phyloP scores from a whole-genome alignment of 2,797 vertebrate species.

The Naso thynnoides region DNA sequence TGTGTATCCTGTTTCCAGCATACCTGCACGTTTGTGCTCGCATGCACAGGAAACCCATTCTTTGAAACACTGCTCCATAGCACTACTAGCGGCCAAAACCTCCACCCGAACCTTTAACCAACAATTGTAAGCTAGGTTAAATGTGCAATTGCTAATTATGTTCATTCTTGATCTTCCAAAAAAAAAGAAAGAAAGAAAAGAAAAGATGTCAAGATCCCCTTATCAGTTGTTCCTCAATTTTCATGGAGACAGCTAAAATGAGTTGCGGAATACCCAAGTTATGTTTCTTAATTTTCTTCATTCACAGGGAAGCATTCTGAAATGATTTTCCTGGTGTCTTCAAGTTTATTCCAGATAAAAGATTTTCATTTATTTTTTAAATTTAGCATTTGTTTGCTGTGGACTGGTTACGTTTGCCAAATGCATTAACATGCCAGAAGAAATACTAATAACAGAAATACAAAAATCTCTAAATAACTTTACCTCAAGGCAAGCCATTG shows the following conservation, averaged over 20 bases:
- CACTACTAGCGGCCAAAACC: no score
- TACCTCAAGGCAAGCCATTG: not conserved
- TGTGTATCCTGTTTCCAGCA: not conserved
- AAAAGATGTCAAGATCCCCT: not conserved
- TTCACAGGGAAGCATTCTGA: not conserved
- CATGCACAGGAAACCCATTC: no score
- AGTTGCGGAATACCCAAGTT: not conserved
- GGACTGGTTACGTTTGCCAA: not conserved
- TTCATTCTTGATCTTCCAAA: not conserved
- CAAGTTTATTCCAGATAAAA: not conserved
- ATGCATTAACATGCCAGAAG: not conserved
- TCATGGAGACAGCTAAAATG: slow-evolving; percentile 6
- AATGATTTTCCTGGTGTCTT: no score
- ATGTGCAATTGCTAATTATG: no score
- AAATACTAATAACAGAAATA: not conserved
- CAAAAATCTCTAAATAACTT: slow-evolving; percentile 11
- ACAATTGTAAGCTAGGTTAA: no score
- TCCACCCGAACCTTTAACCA: no score
- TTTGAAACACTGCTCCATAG: no score
- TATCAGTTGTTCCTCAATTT: not conserved
- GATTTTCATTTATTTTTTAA: not conserved
- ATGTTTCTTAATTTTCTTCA: not conserved
- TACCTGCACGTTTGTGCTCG: not conserved
- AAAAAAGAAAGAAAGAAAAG: no score
- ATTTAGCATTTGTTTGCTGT: not conserved